Base-by-base conservation (phyloP, 2,113 vertebrate species). In the Bufo gargarizans region DNA sequence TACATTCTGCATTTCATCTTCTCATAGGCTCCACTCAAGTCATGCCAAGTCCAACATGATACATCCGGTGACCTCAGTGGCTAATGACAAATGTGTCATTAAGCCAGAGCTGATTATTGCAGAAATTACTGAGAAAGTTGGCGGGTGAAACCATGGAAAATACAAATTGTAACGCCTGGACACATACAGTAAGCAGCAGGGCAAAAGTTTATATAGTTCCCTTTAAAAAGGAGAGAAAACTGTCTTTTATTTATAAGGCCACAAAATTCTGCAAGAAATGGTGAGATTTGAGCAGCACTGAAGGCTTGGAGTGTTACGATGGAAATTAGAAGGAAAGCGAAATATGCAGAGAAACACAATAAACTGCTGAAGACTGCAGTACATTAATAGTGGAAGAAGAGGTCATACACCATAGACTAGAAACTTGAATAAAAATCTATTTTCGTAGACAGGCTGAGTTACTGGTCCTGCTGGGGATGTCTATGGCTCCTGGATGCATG, bases 391-490 rank as follows among this genome's bases (percentile, higher is more conserved):
- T 55, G 49, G 67, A 76, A 47, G 55, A 56, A 74, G 14, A 55
- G 83, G 53, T 86, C 80, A 65, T 59, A 83, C n/a, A 20, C 59
- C 19, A 49, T 4, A 63, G 63, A 69, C 8, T 79, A 55, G 53
- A 19, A 69, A 45, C 77, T 55, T 79, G 59, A 86, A 78, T 67
- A 45, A 77, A 86, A 86, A 69, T 45, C n/a, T 19, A 47, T 86
- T 78, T 65, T 78, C 19, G 19, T 78, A 61, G 12, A 50, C 8
- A 45, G 19, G 13, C 61, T 56, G 47, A 80, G 17, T 55, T 79
- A 80, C 56, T 63, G 58, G 14, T 45, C 85, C 59, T 86, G 77
- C 85, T 86, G 59, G 85, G 61, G 14, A 86, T 22, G 22, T 50
- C 59, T 67, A 11, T 56, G 22, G 45, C 45, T 86, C 59, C 65